Conservation (phyloP, 2,888 invertebrate genomes). For the Diarsia rubi region DNA sequence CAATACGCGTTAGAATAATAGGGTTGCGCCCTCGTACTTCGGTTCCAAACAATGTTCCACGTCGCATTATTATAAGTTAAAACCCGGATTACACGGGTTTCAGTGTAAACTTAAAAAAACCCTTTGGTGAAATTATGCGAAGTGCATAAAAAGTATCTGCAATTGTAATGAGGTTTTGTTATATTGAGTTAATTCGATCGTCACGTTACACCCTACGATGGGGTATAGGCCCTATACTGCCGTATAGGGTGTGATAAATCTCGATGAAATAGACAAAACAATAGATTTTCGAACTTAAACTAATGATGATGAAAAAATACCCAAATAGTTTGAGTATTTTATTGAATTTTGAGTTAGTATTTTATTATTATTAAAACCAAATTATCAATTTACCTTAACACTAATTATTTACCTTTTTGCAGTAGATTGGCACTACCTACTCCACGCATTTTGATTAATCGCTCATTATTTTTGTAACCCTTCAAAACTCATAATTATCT, state of each 20-base stretch:
- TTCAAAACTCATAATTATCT: neutral
- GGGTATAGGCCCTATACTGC: neutral
- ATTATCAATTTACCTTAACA: neutral
- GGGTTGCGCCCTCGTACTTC: constrained; percentile 71
- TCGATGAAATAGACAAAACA: neutral
- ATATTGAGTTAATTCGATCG: constrained; percentile 52
- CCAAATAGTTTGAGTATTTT: neutral
- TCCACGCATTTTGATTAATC: neutral
- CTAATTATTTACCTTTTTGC: neutral
- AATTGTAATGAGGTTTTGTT: constrained; percentile 69
- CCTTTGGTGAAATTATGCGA: constrained; percentile 66
- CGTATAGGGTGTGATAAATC: constrained; percentile 1
- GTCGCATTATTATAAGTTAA: constrained; percentile 72
- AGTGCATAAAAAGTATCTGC: constrained; percentile 65
- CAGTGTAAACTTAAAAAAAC: constrained; percentile 69
- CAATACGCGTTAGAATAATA: constrained; percentile 75
- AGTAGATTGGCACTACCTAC: neutral
- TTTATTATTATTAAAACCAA: neutral
- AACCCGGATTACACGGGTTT: constrained; percentile 79
- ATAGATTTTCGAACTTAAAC: neutral
- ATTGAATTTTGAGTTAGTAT: no score
- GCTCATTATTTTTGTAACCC: neutral
- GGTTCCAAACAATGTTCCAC: constrained; percentile 56
- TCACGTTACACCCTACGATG: neutral
- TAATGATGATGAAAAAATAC: neutral